These are phyloP conservation scores for Drosophila hydei DNA, from an alignment of 1,140 invertebrate species.

Conservation along the genomic window DNA sequence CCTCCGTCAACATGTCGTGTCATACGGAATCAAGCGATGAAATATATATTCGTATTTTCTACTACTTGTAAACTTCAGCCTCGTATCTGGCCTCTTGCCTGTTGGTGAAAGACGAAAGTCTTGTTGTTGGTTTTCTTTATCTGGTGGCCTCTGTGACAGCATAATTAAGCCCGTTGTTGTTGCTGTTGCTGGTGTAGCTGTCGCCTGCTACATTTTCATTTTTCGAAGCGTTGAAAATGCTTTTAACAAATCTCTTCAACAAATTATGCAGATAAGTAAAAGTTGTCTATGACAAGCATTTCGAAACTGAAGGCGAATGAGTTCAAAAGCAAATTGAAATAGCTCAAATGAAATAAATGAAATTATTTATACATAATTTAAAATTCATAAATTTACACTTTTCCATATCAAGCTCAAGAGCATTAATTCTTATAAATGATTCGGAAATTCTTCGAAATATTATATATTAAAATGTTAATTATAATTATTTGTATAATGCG, in stretches of 20 bases:
- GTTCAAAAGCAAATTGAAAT: conserved; percentile 19
- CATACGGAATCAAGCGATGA: conserved; percentile 81
- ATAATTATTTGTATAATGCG: too few species aligned
- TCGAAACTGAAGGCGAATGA: conserved; percentile 22
- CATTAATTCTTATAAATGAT: too few species aligned
- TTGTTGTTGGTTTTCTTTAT: conserved; percentile 49
- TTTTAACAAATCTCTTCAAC: conserved; percentile 59
- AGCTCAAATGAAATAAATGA: conserved; percentile 13
- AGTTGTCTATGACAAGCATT: conserved; percentile 42
- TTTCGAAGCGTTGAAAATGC: conserved; percentile 69
- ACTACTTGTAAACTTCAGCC: conserved; percentile 30
- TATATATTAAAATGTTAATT: too few species aligned
- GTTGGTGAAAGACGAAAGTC: conserved; percentile 75
- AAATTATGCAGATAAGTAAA: conserved; percentile 75
- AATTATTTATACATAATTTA: background rate
- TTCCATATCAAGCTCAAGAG: too few species aligned
- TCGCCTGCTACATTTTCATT: conserved; percentile 36
- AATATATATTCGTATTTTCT: conserved; percentile 65
- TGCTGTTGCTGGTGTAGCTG: conserved; percentile 26
- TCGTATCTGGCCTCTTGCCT: conserved; percentile 14
- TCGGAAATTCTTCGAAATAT: too few species aligned
- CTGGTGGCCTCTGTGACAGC: conserved; percentile 70
- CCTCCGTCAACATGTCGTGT: conserved; percentile 76
- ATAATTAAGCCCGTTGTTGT: conserved; percentile 66
- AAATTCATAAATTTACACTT: too few species aligned